Conservation (phyloP, 2,797 vertebrate genomes). For the Tapera naevia region DNA sequence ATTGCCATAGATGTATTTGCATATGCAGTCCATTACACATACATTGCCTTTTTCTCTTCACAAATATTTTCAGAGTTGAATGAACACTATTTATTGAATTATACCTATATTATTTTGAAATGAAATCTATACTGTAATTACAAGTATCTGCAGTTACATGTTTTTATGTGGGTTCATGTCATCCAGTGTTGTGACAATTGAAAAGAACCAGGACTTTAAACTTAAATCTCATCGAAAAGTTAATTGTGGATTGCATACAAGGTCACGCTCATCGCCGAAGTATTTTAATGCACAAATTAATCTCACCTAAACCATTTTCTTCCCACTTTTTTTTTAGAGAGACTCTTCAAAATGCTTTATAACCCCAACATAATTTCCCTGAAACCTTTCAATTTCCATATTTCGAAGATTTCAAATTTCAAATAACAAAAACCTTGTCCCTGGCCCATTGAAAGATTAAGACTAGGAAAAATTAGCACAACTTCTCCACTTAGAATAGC, state of each 20-base stretch:
- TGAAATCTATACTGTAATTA: not conserved
- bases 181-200: not conserved
- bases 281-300: not conserved
- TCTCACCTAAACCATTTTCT: not conserved
- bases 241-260: not conserved
- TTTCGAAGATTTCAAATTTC: not conserved
- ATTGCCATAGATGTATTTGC: not conserved
- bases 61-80: not conserved
- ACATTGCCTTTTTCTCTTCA: not conserved
- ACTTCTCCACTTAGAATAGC: not conserved
- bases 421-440: not conserved
- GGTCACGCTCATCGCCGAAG: not conserved
- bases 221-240: not conserved
- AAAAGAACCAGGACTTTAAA: not conserved
- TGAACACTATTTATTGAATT: not conserved
- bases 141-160: not conserved
- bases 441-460: not conserved
- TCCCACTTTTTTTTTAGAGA: not conserved
- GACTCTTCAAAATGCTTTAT: not conserved
- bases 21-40: not conserved
- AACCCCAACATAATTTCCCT: not conserved
- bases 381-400: not conserved
- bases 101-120: not conserved
- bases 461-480: not conserved
- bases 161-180: not conserved